phyloP scores from a whole-genome alignment of 2,797 vertebrate species.

The Gobio occitaniae region DNA sequence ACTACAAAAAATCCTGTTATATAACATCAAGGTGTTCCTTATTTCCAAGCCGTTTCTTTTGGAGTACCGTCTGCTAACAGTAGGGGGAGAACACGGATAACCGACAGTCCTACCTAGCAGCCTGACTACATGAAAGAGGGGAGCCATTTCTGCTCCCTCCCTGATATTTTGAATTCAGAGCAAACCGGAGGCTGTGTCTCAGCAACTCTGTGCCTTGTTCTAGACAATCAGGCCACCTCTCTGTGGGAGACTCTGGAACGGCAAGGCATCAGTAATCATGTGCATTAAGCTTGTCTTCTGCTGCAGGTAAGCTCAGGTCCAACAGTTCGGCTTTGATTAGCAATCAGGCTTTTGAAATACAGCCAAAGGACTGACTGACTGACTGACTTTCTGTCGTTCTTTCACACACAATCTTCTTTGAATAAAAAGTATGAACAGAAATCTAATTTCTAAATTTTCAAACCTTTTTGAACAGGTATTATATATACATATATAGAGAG shows the following conservation, averaged over 20 bases:
- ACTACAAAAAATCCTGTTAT: background rate
- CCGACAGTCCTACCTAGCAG: slow-evolving; percentile 7
- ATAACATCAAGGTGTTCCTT: slow-evolving; percentile 4
- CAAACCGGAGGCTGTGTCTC: slow-evolving; percentile 51
- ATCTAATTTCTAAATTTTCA: background rate
- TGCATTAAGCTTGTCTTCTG: slow-evolving; percentile 63
- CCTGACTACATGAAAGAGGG: slow-evolving; percentile 20
- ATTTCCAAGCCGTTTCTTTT: background rate
- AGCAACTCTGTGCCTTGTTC: slow-evolving; percentile 47
- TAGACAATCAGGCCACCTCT: slow-evolving; percentile 61
- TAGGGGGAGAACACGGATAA: slow-evolving; percentile 60
- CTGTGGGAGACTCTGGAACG: slow-evolving; percentile 53
- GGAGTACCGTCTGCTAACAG: slow-evolving; percentile 37
- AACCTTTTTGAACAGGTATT: background rate
- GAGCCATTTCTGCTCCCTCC: slow-evolving; percentile 53
- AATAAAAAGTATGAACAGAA: background rate
- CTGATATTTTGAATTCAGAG: slow-evolving; percentile 50
- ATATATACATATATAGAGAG: background rate
- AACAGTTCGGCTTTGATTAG: slow-evolving; percentile 61
- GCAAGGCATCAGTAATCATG: slow-evolving; percentile 63
- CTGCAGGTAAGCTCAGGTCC: slow-evolving; percentile 59
- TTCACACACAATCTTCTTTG: background rate
- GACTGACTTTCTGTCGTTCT: background rate
- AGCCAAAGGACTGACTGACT: slow-evolving; percentile 31
- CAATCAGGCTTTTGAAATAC: slow-evolving; percentile 60